Conservation (phyloP, 1,140 invertebrate genomes). For the Ladona fulva region DNA sequence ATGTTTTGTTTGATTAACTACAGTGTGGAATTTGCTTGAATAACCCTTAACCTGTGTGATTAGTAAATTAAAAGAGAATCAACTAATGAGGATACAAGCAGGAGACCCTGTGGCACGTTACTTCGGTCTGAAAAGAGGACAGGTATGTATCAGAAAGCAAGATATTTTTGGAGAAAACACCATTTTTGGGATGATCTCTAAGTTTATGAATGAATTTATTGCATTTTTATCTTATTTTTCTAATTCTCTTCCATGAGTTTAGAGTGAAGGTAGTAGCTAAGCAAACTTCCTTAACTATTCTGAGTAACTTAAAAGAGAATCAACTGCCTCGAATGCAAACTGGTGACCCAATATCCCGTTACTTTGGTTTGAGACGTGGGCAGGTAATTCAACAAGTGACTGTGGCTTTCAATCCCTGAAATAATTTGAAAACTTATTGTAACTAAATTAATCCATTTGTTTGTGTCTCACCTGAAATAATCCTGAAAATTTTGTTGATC, state of each 20-base stretch:
- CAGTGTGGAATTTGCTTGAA: constrained; percentile 23
- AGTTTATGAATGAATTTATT: neutral
- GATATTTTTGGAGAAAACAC: neutral
- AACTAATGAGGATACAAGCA: constrained; percentile 97
- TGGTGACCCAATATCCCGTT: constrained; percentile 29
- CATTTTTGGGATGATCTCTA: neutral
- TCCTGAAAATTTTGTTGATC: too few species aligned
- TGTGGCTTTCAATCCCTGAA: too few species aligned
- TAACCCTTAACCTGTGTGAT: constrained; percentile 36
- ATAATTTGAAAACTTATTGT: too few species aligned
- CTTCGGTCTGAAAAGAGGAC: constrained; percentile 93
- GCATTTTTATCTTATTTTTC: neutral
- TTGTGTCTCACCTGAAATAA: too few species aligned
- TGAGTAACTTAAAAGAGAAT: constrained; percentile 26
- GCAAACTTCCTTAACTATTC: neutral
- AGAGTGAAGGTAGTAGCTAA: neutral
- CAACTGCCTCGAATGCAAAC: constrained; percentile 29
- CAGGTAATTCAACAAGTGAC: constrained; percentile 23
- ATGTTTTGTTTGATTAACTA: too few species aligned
- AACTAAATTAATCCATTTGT: too few species aligned
- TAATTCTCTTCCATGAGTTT: neutral
- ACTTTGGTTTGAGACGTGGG: constrained; percentile 29
- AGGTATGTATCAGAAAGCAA: constrained; percentile 49
- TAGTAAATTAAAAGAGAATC: constrained; percentile 96
- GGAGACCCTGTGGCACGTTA: constrained; percentile 97